Percentiles rank a stretch among this genome's conserved stretches.
These are phyloP conservation scores for Zaprionus nigranus DNA, from an alignment of 1,140 invertebrate genomes.

Conservation along the genomic window DNA sequence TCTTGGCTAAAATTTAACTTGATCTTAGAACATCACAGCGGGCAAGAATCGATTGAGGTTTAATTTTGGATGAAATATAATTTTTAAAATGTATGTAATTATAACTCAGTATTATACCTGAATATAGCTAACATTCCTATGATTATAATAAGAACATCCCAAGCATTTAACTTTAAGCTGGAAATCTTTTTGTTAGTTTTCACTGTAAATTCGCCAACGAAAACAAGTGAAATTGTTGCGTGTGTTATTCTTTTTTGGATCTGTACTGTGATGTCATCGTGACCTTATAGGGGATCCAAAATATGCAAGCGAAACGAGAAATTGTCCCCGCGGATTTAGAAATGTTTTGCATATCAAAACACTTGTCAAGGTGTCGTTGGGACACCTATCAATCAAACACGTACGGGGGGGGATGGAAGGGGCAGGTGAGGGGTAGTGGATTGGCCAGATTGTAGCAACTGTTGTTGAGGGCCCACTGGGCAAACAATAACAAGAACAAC, in stretches of 20 bases:
- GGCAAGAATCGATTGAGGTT: no score
- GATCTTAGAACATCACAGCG: no score
- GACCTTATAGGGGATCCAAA: constrained; percentile 4
- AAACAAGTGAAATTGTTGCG: not conserved
- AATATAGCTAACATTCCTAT: no score
- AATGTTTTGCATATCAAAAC: constrained; percentile 52
- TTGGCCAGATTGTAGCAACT: not conserved
- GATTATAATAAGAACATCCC: not conserved
- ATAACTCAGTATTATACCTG: not conserved
- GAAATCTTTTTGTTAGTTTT: not conserved
- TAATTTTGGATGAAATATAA: no score
- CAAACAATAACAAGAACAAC: constrained; percentile 10
- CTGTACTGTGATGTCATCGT: not conserved
- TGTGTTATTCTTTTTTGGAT: not conserved
- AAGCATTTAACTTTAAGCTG: not conserved
- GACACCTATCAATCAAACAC: constrained; percentile 63
- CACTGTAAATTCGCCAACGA: not conserved
- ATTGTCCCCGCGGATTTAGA: constrained; percentile 3
- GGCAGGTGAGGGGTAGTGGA: not conserved
- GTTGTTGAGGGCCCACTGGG: not conserved
- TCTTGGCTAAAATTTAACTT: not conserved
- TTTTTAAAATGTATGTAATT: not conserved
- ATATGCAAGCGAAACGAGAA: not conserved
- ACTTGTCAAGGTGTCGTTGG: constrained; percentile 60
- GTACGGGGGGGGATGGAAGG: not conserved